phyloP scores from a whole-genome alignment of 2,113 vertebrate genomes.

The Tichodroma muraria region DNA sequence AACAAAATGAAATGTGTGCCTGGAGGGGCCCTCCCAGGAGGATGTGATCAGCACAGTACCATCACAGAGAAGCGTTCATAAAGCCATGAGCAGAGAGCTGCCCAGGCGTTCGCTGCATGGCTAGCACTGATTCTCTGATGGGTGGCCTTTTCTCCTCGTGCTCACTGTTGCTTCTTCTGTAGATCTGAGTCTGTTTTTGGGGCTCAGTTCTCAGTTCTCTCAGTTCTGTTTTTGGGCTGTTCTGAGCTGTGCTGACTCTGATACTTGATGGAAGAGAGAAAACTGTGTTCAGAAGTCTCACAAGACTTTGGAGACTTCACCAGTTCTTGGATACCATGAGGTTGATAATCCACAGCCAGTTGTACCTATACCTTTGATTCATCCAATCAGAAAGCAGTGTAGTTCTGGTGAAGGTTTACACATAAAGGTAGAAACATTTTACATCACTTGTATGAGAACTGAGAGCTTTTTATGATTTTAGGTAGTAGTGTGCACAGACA shows the following conservation, averaged over 20 bases:
- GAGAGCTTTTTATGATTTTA: neutral
- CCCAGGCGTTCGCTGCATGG: accelerated
- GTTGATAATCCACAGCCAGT: neutral
- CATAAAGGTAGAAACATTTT: neutral
- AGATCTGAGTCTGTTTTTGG: neutral
- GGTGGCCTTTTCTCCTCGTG: neutral
- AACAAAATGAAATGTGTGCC: neutral
- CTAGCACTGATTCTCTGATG: neutral
- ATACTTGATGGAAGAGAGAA: neutral
- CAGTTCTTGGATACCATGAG: neutral
- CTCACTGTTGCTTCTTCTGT: neutral
- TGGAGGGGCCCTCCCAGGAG: neutral
- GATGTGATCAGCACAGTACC: neutral
- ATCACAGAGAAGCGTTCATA: neutral
- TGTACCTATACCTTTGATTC: neutral
- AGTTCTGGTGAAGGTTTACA: neutral
- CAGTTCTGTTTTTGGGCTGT: neutral
- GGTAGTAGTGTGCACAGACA: neutral
- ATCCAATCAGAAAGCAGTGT: neutral
- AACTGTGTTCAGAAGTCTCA: neutral
- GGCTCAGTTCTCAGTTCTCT: too few species aligned
- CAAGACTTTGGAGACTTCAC: neutral
- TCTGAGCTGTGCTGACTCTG: neutral
- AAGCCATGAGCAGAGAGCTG: neutral
- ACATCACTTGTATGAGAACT: accelerated